phyloP scores from a whole-genome alignment of 2,888 invertebrate genomes.

The Alloscopus bannaensis region DNA sequence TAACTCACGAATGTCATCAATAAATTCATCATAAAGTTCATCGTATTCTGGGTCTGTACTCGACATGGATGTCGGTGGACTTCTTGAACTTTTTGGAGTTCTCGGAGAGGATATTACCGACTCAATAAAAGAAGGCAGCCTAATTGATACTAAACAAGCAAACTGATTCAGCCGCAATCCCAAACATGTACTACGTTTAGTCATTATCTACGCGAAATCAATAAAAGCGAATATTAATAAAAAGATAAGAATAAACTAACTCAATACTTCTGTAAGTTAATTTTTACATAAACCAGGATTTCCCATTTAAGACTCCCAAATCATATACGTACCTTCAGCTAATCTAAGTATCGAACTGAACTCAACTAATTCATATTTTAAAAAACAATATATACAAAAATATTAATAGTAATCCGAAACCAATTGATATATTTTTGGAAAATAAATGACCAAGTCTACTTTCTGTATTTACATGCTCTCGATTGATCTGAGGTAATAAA shows the following conservation, averaged over 20 bases:
- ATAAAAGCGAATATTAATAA: background rate
- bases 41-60: conserved; percentile 40
- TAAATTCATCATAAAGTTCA: conserved; percentile 65
- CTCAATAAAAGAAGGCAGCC: conserved; percentile 69
- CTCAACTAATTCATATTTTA: too few relatives aligned
- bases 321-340: too few relatives aligned
- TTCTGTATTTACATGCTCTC: conserved; percentile 30
- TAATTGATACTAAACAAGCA: conserved; percentile 65
- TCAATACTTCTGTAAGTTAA: background rate
- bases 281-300: background rate
- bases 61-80: conserved; percentile 48
- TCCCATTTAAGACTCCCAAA: background rate
- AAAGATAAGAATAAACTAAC: background rate
- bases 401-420: too few relatives aligned
- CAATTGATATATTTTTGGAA: too few relatives aligned
- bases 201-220: conserved; percentile 12
- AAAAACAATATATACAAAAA: too few relatives aligned
- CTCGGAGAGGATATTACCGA: conserved; percentile 59
- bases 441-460: too few relatives aligned
- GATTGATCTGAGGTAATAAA: background rate
- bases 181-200: conserved; percentile 28
- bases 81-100: conserved; percentile 61
- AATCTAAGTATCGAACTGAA: too few relatives aligned
- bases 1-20: conserved; percentile 59
- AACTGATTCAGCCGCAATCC: conserved; percentile 45